Evolutionary conservation across 2,888 invertebrate genomes (phyloP), one percentile per base, ranked within the genome.

Genomic region (Rosalia funebris): DNA sequence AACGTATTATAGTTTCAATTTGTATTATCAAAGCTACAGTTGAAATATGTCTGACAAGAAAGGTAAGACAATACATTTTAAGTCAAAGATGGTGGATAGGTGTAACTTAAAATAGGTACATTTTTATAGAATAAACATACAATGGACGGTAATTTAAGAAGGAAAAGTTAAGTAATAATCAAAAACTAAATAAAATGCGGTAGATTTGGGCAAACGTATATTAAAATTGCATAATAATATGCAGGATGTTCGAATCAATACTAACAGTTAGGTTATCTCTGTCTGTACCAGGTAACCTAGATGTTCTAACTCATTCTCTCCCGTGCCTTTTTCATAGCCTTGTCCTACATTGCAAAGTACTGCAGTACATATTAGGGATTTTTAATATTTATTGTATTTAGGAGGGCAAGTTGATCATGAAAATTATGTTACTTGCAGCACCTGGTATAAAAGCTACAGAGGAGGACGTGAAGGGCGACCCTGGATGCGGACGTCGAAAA

Each of bases 221-320:
- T 66, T 57, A 69, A 73, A 76, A 75, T 76, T 77, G 76, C 76
- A 77, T 79, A 78, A 77, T 75, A 70, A 65, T 71, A 73, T 78
- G 79, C 79, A 80, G 80, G 80, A 80, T 78, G 78, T 79, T 76
- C 73, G 71, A 79, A 80, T 81, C 80, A 79, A 81, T 80, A 81
- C 78, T 75, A 72, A 75, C 75, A 76, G 71, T 76, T 74, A 74
- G 75, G 77, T 76, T 75, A 73, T 79, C 79, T 79, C 75, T 79
- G 70, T 81, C 79, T 76, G 68, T 71, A 73, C 66, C 73, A 75
- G 72, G 75, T 75, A 76, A 74, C 73, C 74, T 69, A 66, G 71
- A 77, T 78, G 70, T 74, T 75, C 78, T 74, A 76, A 68, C 77
- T 79, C 79, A 71, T 73, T 79, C 72, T 75, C 71, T 68, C 71